Conservation (phyloP, 2,113 vertebrate genomes). For the Gymnarchus niloticus region DNA sequence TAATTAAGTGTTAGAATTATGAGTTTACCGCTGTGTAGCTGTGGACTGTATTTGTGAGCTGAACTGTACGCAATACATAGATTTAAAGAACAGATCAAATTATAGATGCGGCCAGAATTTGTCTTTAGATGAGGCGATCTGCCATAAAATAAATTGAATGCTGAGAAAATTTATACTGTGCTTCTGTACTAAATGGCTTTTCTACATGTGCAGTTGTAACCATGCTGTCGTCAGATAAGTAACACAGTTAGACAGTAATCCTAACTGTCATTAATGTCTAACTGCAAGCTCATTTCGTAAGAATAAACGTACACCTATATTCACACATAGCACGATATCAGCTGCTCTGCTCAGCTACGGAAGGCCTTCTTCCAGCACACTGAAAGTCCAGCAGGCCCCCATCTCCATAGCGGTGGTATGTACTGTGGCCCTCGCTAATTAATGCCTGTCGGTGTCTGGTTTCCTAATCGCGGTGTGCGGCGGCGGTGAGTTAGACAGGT, state of each 20-base stretch:
- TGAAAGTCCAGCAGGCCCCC: not conserved
- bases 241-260: not conserved
- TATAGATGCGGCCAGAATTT: constrained; percentile 4
- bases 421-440: not conserved
- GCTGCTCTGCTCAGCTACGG: not conserved
- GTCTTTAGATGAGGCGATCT: not conserved
- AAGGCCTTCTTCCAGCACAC: no score
- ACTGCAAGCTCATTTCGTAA: not conserved
- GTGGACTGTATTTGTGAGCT: not conserved
- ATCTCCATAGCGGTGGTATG: not conserved
- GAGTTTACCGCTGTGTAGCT: not conserved
- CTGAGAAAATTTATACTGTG: constrained; percentile 9
- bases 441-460: constrained; percentile 6
- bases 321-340: not conserved
- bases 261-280: not conserved
- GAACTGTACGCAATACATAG: constrained; percentile 5
- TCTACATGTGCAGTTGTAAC: not conserved
- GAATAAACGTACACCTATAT: not conserved
- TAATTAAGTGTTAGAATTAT: constrained; percentile 17
- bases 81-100: not conserved
- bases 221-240: not conserved
- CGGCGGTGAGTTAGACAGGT: constrained; percentile 30
- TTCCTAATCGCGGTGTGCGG: constrained; percentile 40
- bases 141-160: constrained; percentile 13
- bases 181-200: not conserved